Base-by-base conservation (phyloP, 2,888 invertebrate species). In the Cerceris rybyensis region DNA sequence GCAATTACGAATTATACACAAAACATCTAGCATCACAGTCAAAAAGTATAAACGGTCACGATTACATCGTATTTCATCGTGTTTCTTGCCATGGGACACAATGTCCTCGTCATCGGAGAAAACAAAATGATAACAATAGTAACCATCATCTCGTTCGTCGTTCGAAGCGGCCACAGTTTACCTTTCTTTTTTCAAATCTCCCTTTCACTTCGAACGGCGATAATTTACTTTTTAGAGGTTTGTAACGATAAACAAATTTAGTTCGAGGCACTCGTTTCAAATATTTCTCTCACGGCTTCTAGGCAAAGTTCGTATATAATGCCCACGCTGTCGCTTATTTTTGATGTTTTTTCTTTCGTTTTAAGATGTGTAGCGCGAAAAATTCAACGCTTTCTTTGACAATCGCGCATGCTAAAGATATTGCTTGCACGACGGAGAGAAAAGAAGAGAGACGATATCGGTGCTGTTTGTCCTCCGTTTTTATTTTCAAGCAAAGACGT, bases 21-120 rank as follows among this genome's bases (percentile, higher is more conserved):
- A 80, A 83, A 69, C 75, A 65, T 73, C 86, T 90, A 90, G 84
- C 87, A 90, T 90, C 90, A 90, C 90, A 90, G 90, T 90, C 88
- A 88, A 88, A 89, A 89, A 87, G 78, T 82, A 89, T 86, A 86
- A 82, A 13, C 13, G 55, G 39, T 55, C 49, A 28, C 58, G 7
- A 1, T 7, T n/a, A 52, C 13, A 52, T n/a, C 72, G 42, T 52
- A 28, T 76, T 17, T 59, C 16, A 1, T 64, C 50, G 14, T 64
- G 6, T 28, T 14, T 16, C 64, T n/a, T 6, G 42, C 17, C 14
- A 41, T 14, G 2, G 9, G 9, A 60, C 7, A 28, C 60, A 14
- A 60, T 13, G 17, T 64, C 43, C 11, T 49, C 57, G 39, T 28
- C 17, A 11, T 57, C 43, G 0, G 61, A 14, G 28, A 17, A 70